Conservation (phyloP, 2,113 vertebrate genomes). For the Apteryx owenii region DNA sequence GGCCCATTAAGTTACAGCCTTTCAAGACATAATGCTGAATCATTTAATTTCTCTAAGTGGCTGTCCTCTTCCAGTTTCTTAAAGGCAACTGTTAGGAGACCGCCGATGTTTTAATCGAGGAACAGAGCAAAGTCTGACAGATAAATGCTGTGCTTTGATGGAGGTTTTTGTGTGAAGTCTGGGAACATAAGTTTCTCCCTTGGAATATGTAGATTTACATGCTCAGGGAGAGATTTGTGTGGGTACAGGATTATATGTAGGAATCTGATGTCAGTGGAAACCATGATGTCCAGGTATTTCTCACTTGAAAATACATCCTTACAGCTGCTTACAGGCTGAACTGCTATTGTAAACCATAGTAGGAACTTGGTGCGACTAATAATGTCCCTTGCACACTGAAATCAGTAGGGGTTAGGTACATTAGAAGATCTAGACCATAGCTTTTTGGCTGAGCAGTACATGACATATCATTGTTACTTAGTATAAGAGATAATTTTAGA, state of each 20-base stretch:
- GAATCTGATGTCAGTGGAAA: neutral
- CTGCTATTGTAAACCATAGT: neutral
- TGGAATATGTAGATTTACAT: neutral
- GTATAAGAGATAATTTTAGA: neutral
- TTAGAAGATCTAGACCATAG: neutral
- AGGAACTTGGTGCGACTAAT: neutral
- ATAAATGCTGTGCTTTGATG: neutral
- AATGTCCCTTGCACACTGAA: neutral
- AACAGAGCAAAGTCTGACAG: neutral
- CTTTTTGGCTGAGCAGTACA: neutral
- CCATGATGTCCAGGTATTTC: neutral
- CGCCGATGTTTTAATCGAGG: conserved; percentile 18
- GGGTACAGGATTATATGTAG: neutral
- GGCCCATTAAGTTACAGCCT: conserved; percentile 59
- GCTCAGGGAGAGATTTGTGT: neutral
- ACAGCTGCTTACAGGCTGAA: neutral
- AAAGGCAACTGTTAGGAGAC: conserved; percentile 26
- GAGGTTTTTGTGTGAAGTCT: neutral
- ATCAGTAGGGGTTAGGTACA: neutral
- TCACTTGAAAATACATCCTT: neutral
- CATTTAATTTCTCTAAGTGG: conserved; percentile 52
- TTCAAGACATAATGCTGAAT: conserved; percentile 53
- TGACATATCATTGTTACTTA: neutral
- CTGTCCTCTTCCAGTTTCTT: conserved; percentile 20
- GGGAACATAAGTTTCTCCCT: neutral